A percentile compares a stretch with the other conserved stretches of the same genome.
phyloP scores from a whole-genome alignment of 2,797 vertebrate species.

The Chloroceryle inda region DNA sequence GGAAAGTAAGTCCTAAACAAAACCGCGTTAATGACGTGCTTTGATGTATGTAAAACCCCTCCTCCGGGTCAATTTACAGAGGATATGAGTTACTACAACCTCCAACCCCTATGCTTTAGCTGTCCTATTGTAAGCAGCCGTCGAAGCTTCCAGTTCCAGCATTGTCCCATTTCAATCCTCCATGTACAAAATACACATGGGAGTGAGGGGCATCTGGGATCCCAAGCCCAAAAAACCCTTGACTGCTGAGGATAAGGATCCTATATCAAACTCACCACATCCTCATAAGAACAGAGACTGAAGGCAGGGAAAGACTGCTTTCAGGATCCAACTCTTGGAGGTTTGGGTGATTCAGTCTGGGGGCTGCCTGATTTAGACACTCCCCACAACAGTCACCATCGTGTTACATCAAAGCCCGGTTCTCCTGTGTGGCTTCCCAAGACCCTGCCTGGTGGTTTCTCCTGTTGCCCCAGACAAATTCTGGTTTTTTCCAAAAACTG shows the following conservation, averaged over 20 bases:
- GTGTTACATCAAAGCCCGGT: rapidly evolving
- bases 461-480: not conserved
- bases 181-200: not conserved
- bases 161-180: not conserved
- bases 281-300: not conserved
- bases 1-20: not conserved
- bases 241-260: not conserved
- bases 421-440: not conserved
- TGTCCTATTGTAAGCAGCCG: not conserved
- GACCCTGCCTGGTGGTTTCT: not conserved
- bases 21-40: not conserved
- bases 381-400: not conserved
- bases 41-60: not conserved
- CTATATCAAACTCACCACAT: not conserved
- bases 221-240: not conserved
- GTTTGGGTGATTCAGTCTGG: not conserved
- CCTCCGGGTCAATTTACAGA: not conserved
- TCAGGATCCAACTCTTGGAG: not conserved
- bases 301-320: not conserved
- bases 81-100: not conserved
- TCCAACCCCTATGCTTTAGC: not conserved
- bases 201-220: not conserved
- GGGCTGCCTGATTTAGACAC: not conserved
- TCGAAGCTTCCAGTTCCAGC: not conserved
- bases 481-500: not conserved